Conservation (phyloP, 2,888 invertebrate genomes). For the Netelia fuscicornis region DNA sequence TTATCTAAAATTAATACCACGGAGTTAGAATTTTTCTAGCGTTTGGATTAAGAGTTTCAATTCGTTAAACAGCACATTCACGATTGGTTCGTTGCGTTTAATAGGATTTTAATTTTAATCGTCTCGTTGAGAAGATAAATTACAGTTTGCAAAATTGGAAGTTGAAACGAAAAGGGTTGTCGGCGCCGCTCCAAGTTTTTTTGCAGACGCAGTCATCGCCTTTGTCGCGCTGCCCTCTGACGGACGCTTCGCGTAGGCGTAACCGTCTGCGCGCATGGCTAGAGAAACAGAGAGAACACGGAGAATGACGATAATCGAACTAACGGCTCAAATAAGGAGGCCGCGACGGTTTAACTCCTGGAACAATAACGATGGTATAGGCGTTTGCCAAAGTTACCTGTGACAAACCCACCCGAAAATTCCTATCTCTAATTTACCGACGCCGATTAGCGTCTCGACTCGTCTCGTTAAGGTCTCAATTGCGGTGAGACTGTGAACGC, state of each 20-base stretch:
- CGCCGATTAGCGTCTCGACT: slow-evolving; percentile 18
- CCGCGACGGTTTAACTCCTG: slow-evolving; percentile 38
- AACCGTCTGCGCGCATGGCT: not conserved
- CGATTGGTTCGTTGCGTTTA: not conserved
- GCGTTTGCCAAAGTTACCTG: not conserved
- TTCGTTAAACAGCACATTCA: not conserved
- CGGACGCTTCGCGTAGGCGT: slow-evolving; percentile 61
- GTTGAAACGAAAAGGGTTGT: not conserved
- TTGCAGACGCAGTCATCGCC: not conserved
- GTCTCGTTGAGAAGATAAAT: not conserved
- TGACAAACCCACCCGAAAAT: slow-evolving; percentile 61
- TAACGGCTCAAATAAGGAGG: slow-evolving; percentile 27
- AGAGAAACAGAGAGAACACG: slow-evolving; percentile 33
- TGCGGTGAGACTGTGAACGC: too few species aligned
- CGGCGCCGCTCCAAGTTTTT: not conserved
- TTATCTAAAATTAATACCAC: slow-evolving; percentile 14
- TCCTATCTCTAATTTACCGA: slow-evolving; percentile 38
- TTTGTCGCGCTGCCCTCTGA: slow-evolving; percentile 10
- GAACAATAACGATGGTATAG: slow-evolving; percentile 64
- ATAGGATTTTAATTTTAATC: not conserved
- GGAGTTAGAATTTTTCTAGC: not conserved
- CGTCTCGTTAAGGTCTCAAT: too few species aligned
- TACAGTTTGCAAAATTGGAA: not conserved
- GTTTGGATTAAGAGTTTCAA: not conserved
- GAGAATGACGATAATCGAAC: not conserved